Conservation (phyloP, 2,797 vertebrate species). For the Pantherophis vulpinus region DNA sequence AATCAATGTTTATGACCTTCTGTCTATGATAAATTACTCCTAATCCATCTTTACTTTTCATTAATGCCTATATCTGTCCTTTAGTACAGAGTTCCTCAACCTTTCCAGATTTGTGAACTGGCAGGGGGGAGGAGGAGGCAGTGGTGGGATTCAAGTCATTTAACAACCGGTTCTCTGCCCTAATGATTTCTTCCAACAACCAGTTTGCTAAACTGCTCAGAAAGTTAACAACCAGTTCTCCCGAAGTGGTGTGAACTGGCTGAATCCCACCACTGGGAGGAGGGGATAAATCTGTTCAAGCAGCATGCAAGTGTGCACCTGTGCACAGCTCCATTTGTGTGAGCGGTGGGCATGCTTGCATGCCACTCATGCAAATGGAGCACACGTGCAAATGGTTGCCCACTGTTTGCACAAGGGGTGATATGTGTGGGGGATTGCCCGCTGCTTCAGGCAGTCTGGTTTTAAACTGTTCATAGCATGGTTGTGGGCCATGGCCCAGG, state of each 20-base stretch:
- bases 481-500: background rate
- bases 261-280: too few relatives aligned
- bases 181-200: too few relatives aligned
- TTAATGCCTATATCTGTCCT: conserved; percentile 27
- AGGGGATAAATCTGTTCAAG: background rate
- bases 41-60: conserved; percentile 35
- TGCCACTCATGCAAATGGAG: background rate
- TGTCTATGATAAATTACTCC: conserved; percentile 10
- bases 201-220: too few relatives aligned
- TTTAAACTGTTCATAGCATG: rapidly evolving
- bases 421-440: background rate
- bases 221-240: too few relatives aligned
- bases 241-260: too few relatives aligned
- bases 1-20: conserved; percentile 34
- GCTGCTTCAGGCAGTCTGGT: background rate
- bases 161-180: too few relatives aligned
- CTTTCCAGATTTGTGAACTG: background rate
- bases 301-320: background rate
- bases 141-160: too few relatives aligned
- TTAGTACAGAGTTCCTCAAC: background rate
- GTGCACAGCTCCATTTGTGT: background rate
- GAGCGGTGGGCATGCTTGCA: background rate
- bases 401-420: background rate
- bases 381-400: background rate
- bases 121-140: background rate